Evolutionary conservation across 2,113 vertebrate species (phyloP).

Genomic region (Recurvirostra avosetta): DNA sequence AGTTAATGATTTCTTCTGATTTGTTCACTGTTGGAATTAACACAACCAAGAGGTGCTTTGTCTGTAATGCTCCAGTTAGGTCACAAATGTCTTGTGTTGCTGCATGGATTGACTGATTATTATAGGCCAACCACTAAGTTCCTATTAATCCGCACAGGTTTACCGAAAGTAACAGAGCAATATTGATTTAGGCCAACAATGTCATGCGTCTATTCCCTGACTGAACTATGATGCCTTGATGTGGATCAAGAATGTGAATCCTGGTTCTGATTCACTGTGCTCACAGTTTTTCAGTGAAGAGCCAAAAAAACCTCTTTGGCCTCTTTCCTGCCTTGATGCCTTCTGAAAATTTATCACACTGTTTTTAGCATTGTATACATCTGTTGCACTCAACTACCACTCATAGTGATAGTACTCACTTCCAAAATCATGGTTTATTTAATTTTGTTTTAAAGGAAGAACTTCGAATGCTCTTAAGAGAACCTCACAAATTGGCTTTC

Average conservation of each 20-base stretch:
- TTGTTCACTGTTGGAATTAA: neutral
- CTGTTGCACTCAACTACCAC: neutral
- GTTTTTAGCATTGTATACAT: neutral
- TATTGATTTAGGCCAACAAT: neutral
- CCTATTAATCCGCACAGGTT: neutral
- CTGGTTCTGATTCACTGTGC: neutral
- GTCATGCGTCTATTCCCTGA: neutral
- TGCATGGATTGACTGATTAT: neutral
- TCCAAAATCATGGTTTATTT: neutral
- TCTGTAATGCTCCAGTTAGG: neutral
- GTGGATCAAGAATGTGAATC: neutral
- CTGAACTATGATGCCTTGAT: neutral
- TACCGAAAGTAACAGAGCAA: neutral
- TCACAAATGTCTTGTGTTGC: neutral
- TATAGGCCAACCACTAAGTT: neutral
- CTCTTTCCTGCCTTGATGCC: neutral
- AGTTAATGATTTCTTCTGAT: neutral
- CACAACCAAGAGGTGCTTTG: neutral
- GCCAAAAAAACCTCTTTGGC: neutral
- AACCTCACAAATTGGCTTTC: neutral
- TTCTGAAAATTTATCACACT: neutral
- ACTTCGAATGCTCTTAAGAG: neutral
- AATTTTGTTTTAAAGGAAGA: neutral
- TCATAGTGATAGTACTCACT: neutral
- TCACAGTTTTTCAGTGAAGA: neutral